Base-by-base conservation (phyloP, 2,797 vertebrate genomes). In the Spea hammondii region DNA sequence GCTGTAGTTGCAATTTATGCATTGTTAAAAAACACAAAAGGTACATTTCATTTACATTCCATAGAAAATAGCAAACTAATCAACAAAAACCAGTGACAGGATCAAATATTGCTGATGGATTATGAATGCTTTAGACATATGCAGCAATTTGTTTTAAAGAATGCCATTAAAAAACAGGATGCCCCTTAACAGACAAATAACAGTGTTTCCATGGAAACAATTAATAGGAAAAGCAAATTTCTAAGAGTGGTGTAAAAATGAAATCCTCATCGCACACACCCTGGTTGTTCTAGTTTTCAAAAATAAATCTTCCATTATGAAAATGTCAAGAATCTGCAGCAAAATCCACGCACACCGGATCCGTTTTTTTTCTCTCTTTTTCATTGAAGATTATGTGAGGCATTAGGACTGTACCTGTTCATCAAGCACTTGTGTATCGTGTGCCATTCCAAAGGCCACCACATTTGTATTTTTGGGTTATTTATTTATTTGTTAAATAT, bases 131-230 rank as follows among this genome's bases (percentile, higher is more conserved):
- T 76, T 71, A 82, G 83, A 76, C 80, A 67, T 74, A 14, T 17
- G 74, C 85, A 83, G 82, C 83, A 80, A 69, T 78, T 75, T 89
- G 83, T 89, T 89, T 85, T 73, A 62, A 85, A 92, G 87, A 88
- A 87, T 89, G 85, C 86, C 83, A 89, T 88, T 89, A 88, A 86
- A 87, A 69, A 85, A 74, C 88, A 91, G 87, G 89, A 86, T 85
- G 86, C 86, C 87, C 89, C 86, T 85, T 86, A 84, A 78, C 83
- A 89, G 85, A 86, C 89, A 86, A 90, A 90, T 87, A 32, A 89
- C 87, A 86, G 89, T 88, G 91, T 93, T 91, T 92, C 91, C 90
- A 92, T 92, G 91, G 91, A 88, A 91, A 92, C 91, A 91, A 92
- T 91, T 92, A 92, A 91, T 88, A 90, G 88, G 87, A 87, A 91